Base-by-base conservation (phyloP, 2,797 vertebrate species). In the Coregonus ussuriensis region DNA sequence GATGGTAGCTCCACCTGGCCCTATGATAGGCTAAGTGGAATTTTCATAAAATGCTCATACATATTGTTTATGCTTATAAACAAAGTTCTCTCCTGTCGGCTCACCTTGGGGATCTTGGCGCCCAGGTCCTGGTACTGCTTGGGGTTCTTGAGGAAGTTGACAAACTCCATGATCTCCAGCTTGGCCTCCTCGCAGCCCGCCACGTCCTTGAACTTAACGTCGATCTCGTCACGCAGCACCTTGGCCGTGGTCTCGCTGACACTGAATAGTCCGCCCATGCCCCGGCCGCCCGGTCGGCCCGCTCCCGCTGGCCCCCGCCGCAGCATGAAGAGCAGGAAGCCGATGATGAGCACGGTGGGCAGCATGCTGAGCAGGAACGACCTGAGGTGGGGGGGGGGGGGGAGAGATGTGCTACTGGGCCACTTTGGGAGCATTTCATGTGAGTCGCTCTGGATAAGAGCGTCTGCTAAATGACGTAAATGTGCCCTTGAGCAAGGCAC, bases 81-180 rank as follows among this genome's bases (percentile, higher is more conserved):
- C 3, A n/a, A 35, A 18, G 15, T 13, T 59, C 67, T 15, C 41
- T 73, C 53, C 11, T 35, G 53, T 25, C 21, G 33, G 18, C 76
- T 89, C 90, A 99, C 98, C 96, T 98, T 99, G 65, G 98, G 97
- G 80, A 99, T 99, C 92, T 99, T 99, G 88, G 98, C 98, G 35
- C 98, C 98, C 59, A 99, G 93, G 89, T 99, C 96, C 88, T 98
- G 94, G 86, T 99, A 99, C 77, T 99, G 98, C 85, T 98, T 98
- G 72, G 98, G 98, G 87, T 99, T 99, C 93, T 98, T 99, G 75
- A 99, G 91, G 81, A 98, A 99, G 88, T 98, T 99, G 73, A 99
- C 97, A 3, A 99, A 99, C 89, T 99, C 98, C 97, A 99, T 99
- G 88, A 99, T 99, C 87, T 99, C 98, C 82, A 98, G 87, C 88